Evolutionary conservation across 1,140 invertebrate species (phyloP).

Genomic region (Aphis gossypii): DNA sequence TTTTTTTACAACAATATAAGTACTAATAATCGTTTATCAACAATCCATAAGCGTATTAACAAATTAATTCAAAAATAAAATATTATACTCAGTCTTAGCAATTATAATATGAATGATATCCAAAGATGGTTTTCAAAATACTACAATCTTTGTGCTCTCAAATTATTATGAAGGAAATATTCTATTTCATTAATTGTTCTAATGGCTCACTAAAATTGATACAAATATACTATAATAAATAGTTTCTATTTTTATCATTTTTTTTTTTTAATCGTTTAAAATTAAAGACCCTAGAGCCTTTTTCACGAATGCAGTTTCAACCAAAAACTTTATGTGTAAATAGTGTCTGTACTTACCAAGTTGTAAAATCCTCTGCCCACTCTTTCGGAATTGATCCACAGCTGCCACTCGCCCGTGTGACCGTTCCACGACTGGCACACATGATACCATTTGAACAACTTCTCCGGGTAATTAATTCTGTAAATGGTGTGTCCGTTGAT

Average conservation of each 20-base stretch:
- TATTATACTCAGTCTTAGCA: neutral
- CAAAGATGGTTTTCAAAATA: neutral
- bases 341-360: slow-evolving; percentile 69
- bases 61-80: neutral
- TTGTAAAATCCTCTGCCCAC: slow-evolving; percentile 84
- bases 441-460: slow-evolving; percentile 83
- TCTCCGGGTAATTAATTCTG: slow-evolving; percentile 80
- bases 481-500: slow-evolving; percentile 82
- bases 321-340: neutral
- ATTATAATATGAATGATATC: neutral
- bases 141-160: too few relatives aligned
- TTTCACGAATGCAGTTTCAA: neutral
- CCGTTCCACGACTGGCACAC: slow-evolving; percentile 86
- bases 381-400: slow-evolving; percentile 83
- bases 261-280: neutral
- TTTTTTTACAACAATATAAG: neutral
- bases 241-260: neutral
- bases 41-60: neutral
- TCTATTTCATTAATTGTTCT: neutral
- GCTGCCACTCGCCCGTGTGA: slow-evolving; percentile 84
- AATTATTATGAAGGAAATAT: neutral
- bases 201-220: neutral
- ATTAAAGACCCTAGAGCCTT: neutral
- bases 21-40: neutral
- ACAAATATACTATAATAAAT: too few relatives aligned